phyloP scores from a whole-genome alignment of 1,140 invertebrate genomes.

The Trialeurodes vaporariorum region DNA sequence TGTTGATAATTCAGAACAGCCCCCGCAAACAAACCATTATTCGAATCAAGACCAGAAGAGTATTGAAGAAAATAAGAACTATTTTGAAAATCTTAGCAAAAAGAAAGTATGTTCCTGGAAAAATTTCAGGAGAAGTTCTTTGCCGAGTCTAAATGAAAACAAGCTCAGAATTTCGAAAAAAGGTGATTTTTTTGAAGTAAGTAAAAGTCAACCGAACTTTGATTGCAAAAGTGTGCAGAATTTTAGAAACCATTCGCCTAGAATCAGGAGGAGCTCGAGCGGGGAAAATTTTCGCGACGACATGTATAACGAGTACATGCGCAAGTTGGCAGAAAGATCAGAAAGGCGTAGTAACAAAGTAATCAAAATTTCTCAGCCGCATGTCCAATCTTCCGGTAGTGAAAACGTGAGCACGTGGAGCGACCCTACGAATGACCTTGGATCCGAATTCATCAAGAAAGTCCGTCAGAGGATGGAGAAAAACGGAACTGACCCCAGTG shows the following conservation, averaged over 20 bases:
- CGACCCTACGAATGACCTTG: slow-evolving; percentile 23
- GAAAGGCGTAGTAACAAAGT: slow-evolving; percentile 62
- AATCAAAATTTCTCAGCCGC: slow-evolving; percentile 47
- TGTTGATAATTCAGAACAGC: neutral
- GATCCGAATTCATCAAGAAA: slow-evolving; percentile 24
- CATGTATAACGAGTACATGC: slow-evolving; percentile 72
- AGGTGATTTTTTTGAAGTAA: neutral
- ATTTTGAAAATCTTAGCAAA: neutral
- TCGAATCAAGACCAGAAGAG: neutral
- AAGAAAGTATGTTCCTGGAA: neutral
- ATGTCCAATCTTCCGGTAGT: slow-evolving; percentile 19
- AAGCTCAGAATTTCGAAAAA: neutral
- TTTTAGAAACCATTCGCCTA: neutral
- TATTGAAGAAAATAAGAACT: neutral
- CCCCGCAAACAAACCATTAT: neutral
- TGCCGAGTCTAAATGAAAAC: neutral
- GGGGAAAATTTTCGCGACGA: slow-evolving; percentile 27
- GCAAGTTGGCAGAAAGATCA: slow-evolving; percentile 61
- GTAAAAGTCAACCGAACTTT: neutral
- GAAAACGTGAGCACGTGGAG: slow-evolving; percentile 13
- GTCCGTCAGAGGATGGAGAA: slow-evolving; percentile 40
- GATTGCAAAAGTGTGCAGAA: neutral
- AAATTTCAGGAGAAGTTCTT: neutral
- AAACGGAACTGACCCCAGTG: slow-evolving; percentile 35
- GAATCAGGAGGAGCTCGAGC: neutral